Base-by-base conservation (phyloP, 2,113 vertebrate genomes). In the Charina bottae region DNA sequence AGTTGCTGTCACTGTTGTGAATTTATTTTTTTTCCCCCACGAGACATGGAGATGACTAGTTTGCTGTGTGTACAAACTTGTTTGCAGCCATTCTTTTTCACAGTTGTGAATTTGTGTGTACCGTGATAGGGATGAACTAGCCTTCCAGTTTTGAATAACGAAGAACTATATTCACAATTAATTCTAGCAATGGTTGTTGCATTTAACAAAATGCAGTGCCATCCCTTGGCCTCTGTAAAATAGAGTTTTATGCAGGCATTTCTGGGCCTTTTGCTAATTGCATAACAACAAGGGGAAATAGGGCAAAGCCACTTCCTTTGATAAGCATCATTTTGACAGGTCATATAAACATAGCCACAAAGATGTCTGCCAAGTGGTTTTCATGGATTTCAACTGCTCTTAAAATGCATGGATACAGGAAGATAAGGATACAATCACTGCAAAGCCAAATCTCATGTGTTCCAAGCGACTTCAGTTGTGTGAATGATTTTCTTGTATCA, bases 271-370 rank as follows among this genome's bases (percentile, higher is more conserved):
- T 42, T 7, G 12, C 23, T 54, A 6, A 11, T 33, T 84, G 46
- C 53, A 64, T 21, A 5, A n/a, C 54, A 26, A 88, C 17, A 59
- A 23, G 6, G 11, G 13, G 23, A 60, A 58, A 59, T 55, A 1
- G 4, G 4, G 89, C 53, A 15, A 0, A 85, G 42, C 46, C 5
- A 53, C 0, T 0, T 6, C 1, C 6, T 23, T n/a, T 24, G 6
- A 59, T 83, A 15, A n/a, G 55, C 9, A 46, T 8, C 56, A 2
- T 0, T 46, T 4, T 92, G 86, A 15, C 24, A 37, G 10, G 10
- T 12, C 49, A 28, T 72, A 13, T 37, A 17, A 83, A 24, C 6
- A 0, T 23, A 56, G 0, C 0, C 21, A 23, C 33, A 90, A 64
- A 56, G 7, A 42, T 33, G 37, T 17, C 33, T 0, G 7, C n/a